phyloP scores from a whole-genome alignment of 2,797 vertebrate genomes.

The Labeo calbasu region DNA sequence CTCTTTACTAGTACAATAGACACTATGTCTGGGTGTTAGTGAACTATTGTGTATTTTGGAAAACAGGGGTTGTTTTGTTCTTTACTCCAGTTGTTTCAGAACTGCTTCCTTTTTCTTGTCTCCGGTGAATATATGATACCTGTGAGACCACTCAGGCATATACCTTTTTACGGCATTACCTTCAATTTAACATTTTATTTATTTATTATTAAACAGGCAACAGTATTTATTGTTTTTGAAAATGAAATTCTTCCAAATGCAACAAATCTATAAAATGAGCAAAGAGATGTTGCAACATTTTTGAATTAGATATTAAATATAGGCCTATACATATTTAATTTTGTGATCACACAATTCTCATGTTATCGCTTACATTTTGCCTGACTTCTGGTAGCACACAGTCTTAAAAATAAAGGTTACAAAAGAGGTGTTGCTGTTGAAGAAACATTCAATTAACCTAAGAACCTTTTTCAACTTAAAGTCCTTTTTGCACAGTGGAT shows the following conservation, averaged over 20 bases:
- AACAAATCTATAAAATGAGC: background rate
- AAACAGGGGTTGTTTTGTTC: slow-evolving; percentile 76
- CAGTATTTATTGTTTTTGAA: background rate
- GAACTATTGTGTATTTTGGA: slow-evolving; percentile 51
- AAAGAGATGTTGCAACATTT: background rate
- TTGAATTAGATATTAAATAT: background rate
- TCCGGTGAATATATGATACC: slow-evolving; percentile 61
- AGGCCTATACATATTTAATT: background rate
- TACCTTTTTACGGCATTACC: background rate
- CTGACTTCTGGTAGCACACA: background rate
- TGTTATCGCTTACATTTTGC: background rate
- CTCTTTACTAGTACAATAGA: slow-evolving; percentile 7
- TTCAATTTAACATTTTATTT: background rate
- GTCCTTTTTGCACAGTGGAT: background rate
- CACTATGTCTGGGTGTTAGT: slow-evolving; percentile 9
- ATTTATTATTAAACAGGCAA: background rate
- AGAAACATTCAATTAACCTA: background rate
- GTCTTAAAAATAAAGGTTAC: background rate
- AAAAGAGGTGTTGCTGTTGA: background rate
- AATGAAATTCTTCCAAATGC: too few relatives aligned
- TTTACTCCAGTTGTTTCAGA: slow-evolving; percentile 43
- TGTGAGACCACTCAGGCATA: slow-evolving; percentile 52
- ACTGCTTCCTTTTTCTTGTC: slow-evolving; percentile 53
- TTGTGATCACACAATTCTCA: background rate
- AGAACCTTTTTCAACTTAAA: background rate